phyloP scores from a whole-genome alignment of 2,888 invertebrate genomes.

The Anorthoa munda region DNA sequence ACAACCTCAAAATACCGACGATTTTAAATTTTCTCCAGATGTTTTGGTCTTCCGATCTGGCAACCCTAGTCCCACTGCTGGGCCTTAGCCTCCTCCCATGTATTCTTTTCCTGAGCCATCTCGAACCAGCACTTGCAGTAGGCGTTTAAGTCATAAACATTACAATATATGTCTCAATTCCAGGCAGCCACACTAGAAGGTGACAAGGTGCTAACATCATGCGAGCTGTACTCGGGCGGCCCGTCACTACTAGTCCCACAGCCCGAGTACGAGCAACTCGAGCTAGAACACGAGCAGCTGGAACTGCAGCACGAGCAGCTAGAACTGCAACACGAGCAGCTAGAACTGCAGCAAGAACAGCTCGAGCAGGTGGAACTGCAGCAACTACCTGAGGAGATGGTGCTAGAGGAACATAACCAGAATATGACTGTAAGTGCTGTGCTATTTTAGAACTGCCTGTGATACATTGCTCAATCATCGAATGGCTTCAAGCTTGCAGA shows the following conservation, averaged over 20 bases:
- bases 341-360: conserved; percentile 60
- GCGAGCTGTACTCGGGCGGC: conserved; percentile 75
- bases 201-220: conserved; percentile 67
- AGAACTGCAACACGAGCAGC: conserved; percentile 59
- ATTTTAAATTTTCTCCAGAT: too few species aligned
- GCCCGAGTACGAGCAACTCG: conserved; percentile 61
- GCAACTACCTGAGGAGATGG: conserved; percentile 52
- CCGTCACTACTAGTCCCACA: conserved; percentile 74
- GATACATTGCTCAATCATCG: background rate
- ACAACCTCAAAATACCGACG: too few species aligned
- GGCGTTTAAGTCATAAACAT: too few species aligned
- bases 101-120: too few species aligned
- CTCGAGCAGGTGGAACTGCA: conserved; percentile 53
- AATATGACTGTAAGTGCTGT: conserved; percentile 71
- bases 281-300: conserved; percentile 59
- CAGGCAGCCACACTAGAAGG: conserved; percentile 70
- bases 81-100: too few species aligned
- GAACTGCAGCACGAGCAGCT: conserved; percentile 56
- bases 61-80: too few species aligned
- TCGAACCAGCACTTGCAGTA: too few species aligned
- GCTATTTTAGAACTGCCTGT: background rate
- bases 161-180: background rate
- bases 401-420: conserved; percentile 58
- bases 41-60: too few species aligned
- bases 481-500: too few species aligned